Percentiles rank a stretch among this genome's conserved stretches.
These are phyloP conservation scores for Istiophorus platypterus DNA, from an alignment of 2,113 vertebrate genomes.

Conservation along the genomic window DNA sequence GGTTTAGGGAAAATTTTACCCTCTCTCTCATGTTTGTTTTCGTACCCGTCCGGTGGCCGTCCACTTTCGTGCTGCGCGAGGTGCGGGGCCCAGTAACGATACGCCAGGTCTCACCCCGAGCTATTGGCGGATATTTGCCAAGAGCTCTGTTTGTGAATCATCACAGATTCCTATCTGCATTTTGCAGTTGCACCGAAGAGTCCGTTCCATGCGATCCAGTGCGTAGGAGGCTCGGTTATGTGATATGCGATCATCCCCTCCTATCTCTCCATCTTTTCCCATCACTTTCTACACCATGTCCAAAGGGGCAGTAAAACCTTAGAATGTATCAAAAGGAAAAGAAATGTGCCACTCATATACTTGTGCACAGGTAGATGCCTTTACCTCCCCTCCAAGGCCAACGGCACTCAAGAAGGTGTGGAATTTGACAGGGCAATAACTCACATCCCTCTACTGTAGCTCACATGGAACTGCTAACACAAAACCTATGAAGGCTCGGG, in stretches of 20 bases:
- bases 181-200: constrained; percentile 30
- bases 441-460: constrained; percentile 72
- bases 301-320: constrained; percentile 18
- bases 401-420: constrained; percentile 69
- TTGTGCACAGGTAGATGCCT: constrained; percentile 38
- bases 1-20: neutral
- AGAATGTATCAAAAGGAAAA: constrained; percentile 37
- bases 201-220: neutral
- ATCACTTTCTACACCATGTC: neutral
- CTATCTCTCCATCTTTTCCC: neutral
- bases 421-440: constrained; percentile 76
- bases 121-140: constrained; percentile 46
- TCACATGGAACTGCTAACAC: constrained; percentile 71
- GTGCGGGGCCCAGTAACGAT: constrained; percentile 29
- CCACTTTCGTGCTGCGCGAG: neutral
- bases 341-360: constrained; percentile 38
- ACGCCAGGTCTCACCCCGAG: constrained; percentile 23
- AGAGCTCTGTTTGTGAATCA: constrained; percentile 26
- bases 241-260: neutral
- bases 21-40: constrained; percentile 15
- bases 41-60: neutral
- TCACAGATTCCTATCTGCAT: constrained; percentile 26
- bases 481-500: constrained; percentile 59
- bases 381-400: constrained; percentile 44
- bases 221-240: neutral